A percentile compares a stretch with the other conserved stretches of the same genome.
These are phyloP conservation scores for Drosophila subobscura DNA, from an alignment of 1,140 invertebrate species.

Conservation along the genomic window DNA sequence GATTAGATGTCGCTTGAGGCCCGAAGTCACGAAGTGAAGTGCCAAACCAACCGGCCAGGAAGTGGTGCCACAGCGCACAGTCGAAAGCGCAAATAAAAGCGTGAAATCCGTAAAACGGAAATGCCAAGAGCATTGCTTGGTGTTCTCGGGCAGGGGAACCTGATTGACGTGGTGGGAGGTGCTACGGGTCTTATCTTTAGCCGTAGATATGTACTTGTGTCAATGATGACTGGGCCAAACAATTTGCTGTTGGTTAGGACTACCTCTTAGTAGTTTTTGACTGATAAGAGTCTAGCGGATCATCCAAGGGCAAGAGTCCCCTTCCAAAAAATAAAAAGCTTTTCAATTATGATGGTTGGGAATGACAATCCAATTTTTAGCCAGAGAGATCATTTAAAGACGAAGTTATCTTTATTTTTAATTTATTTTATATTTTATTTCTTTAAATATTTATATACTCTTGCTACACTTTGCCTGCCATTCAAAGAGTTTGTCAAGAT, in stretches of 20 bases:
- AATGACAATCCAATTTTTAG: too few relatives aligned
- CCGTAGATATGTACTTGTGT: neutral
- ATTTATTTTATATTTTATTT: too few relatives aligned
- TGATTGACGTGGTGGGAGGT: conserved; percentile 1
- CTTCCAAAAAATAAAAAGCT: neutral
- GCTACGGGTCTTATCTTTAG: conserved; percentile 16
- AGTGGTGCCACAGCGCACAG: conserved; percentile 21
- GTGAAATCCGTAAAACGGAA: conserved; percentile 62
- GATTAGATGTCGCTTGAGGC: conserved; percentile 54
- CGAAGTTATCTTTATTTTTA: too few relatives aligned
- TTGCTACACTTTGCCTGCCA: too few relatives aligned
- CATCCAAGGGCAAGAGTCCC: neutral
- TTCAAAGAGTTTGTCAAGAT: too few relatives aligned
- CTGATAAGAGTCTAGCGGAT: neutral
- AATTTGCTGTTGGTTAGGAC: conserved; percentile 20
- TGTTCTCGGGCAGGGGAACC: neutral
- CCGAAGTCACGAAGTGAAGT: conserved; percentile 57
- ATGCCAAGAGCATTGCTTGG: conserved; percentile 46
- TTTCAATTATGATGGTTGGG: too few relatives aligned
- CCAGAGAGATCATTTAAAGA: too few relatives aligned
- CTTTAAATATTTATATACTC: too few relatives aligned
- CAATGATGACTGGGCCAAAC: conserved; percentile 33
- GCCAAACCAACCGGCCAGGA: conserved; percentile 53
- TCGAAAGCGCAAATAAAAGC: conserved; percentile 26
- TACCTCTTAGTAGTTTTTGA: too few relatives aligned